phyloP scores from a whole-genome alignment of 2,113 vertebrate species.

The Helogale parvula region DNA sequence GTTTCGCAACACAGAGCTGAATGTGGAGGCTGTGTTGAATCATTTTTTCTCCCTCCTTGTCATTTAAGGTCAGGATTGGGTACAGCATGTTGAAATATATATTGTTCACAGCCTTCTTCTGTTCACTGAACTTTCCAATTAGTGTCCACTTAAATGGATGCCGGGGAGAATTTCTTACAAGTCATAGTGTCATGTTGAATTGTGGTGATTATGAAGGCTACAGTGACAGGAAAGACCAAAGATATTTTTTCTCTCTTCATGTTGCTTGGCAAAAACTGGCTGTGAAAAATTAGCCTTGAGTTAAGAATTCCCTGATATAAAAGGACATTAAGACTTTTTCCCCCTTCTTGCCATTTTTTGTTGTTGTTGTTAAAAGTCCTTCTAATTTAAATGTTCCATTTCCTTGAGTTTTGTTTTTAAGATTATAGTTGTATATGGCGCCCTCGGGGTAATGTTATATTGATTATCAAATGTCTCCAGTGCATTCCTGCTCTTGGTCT shows the following conservation, averaged over 20 bases:
- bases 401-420: slow-evolving; percentile 78
- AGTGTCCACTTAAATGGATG: slow-evolving; percentile 78
- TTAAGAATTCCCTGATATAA: slow-evolving; percentile 64
- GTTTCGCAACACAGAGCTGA: slow-evolving; percentile 54
- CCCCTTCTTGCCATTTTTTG: slow-evolving; percentile 11
- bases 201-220: slow-evolving; percentile 73
- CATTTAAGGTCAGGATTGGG: slow-evolving; percentile 53
- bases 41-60: slow-evolving; percentile 52
- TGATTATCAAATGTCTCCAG: slow-evolving; percentile 79
- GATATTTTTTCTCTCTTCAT: slow-evolving; percentile 38
- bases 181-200: slow-evolving; percentile 68
- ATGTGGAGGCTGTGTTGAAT: background rate
- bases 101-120: slow-evolving; percentile 76
- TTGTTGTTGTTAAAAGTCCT: slow-evolving; percentile 56
- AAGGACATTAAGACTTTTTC: slow-evolving; percentile 55
- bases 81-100: slow-evolving; percentile 76
- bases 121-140: slow-evolving; percentile 84
- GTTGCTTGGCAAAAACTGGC: slow-evolving; percentile 51
- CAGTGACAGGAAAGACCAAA: slow-evolving; percentile 70
- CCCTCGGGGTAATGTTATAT: slow-evolving; percentile 77
- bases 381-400: slow-evolving; percentile 80
- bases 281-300: slow-evolving; percentile 65
- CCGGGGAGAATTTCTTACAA: slow-evolving; percentile 77
- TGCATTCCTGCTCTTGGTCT: slow-evolving; percentile 75
- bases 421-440: slow-evolving; percentile 71